Percentiles rank a stretch among this genome's conserved stretches.
Conservation (phyloP, 2,888 invertebrate genomes). For the Agelastica alni region DNA sequence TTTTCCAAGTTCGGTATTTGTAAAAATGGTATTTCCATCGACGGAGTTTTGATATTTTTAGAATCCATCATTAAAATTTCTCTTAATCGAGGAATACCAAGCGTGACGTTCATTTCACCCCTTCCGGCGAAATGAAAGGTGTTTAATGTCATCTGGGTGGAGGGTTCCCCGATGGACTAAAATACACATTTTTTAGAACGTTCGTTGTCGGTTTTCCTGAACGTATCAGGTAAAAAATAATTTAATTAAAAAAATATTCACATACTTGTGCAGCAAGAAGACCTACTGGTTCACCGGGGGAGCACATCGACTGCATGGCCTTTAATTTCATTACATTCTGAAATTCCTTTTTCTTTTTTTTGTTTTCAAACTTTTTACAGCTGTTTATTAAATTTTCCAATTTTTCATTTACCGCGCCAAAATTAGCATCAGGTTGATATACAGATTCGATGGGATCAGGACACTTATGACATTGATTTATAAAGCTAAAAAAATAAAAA, state of each 20-base stretch:
- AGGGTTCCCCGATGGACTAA: conserved; percentile 94
- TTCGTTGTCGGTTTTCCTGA: too few species aligned
- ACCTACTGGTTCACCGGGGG: conserved; percentile 96
- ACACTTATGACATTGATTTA: conserved; percentile 54
- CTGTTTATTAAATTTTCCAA: conserved; percentile 69
- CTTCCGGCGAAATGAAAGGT: conserved; percentile 99
- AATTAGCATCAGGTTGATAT: conserved; percentile 74
- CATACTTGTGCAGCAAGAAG: conserved; percentile 85
- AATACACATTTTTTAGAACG: too few species aligned
- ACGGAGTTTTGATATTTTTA: conserved; percentile 91
- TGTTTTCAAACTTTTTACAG: conserved; percentile 56
- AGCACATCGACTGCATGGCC: conserved; percentile 74
- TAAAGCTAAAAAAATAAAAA: conserved; percentile 43
- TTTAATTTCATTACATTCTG: conserved; percentile 76
- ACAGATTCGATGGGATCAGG: conserved; percentile 77
- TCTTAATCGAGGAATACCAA: conserved; percentile 96
- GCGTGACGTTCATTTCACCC: conserved; percentile 99
- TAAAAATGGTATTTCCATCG: conserved; percentile 89
- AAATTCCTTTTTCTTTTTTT: conserved; percentile 56
- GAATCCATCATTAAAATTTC: conserved; percentile 98
- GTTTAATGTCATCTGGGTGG: conserved; percentile 99
- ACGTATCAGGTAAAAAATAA: too few species aligned
- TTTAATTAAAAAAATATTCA: too few species aligned
- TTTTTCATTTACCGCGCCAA: conserved; percentile 84
- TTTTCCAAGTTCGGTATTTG: conserved; percentile 58